Conservation (phyloP, 1,140 invertebrate genomes). For the Macrotrachela quadricornifera region DNA sequence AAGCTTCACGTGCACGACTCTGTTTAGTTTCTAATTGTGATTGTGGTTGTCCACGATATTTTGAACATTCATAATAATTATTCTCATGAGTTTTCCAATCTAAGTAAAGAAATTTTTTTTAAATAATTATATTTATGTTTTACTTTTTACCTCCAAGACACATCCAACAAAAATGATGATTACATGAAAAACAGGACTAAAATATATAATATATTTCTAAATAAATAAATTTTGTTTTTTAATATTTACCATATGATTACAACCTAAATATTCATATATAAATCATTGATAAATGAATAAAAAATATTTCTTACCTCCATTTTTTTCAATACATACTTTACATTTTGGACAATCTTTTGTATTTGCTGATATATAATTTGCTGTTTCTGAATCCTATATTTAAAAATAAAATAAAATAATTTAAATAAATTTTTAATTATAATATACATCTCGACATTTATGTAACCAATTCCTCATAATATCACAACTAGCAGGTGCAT, state of each 20-base stretch:
- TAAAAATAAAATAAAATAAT: too few relatives aligned
- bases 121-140: background rate
- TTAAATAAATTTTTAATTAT: too few relatives aligned
- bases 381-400: slow-evolving; percentile 68
- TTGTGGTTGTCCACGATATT: slow-evolving; percentile 45
- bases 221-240: too few relatives aligned
- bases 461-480: slow-evolving; percentile 91
- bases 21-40: slow-evolving; percentile 79
- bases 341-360: slow-evolving; percentile 96
- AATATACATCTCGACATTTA: slow-evolving; percentile 67
- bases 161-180: slow-evolving; percentile 89
- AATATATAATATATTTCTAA: too few relatives aligned
- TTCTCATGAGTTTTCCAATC: slow-evolving; percentile 95
- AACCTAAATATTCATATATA: too few relatives aligned
- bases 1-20: slow-evolving; percentile 64
- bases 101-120: background rate
- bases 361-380: slow-evolving; percentile 92
- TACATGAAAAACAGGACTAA: slow-evolving; percentile 72
- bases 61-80: slow-evolving; percentile 85
- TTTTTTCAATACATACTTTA: slow-evolving; percentile 98
- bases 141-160: background rate
- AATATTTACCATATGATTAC: slow-evolving; percentile 72
- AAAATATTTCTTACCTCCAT: too few relatives aligned
- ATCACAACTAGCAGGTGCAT: slow-evolving; percentile 85
- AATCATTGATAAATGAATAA: too few relatives aligned